These are phyloP conservation scores for Geopemphigus sp. DNA, from an alignment of 1,140 invertebrate genomes.

Conservation along the genomic window DNA sequence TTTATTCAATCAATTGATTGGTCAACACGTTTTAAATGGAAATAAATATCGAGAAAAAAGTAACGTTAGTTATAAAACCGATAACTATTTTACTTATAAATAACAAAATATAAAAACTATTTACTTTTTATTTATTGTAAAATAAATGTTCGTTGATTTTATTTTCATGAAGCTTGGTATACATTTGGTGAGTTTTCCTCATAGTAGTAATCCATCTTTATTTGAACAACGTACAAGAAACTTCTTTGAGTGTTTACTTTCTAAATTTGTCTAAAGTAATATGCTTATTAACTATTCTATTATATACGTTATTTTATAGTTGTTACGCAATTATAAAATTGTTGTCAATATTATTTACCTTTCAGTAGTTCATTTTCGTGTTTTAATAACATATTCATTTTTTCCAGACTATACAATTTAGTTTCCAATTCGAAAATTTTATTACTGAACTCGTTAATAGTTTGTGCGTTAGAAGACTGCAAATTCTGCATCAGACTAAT, in stretches of 20 bases:
- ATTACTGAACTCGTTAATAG: not conserved
- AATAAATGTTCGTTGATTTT: not conserved
- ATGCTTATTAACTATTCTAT: constrained; percentile 3
- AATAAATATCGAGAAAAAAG: not conserved
- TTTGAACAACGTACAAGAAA: constrained; percentile 6
- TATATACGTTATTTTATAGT: not conserved
- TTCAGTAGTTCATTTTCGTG: constrained; percentile 9
- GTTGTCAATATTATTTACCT: not conserved
- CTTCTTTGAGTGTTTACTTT: not conserved
- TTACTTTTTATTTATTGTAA: constrained; percentile 27
- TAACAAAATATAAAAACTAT: not conserved
- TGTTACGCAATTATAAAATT: not conserved
- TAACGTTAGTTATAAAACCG: not conserved
- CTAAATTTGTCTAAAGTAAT: constrained; percentile 4
- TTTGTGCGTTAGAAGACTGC: not conserved
- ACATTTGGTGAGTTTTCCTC: constrained; percentile 15
- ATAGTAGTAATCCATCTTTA: constrained; percentile 5
- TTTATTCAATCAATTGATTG: not conserved
- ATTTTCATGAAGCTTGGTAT: not conserved
- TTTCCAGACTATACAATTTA: not conserved
- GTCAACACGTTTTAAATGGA: not conserved
- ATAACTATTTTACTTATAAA: constrained; percentile 53
- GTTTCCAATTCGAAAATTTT: constrained; percentile 13
- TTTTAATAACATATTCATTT: constrained; percentile 16
- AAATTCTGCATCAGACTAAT: not conserved